Base-by-base conservation (phyloP, 2,888 invertebrate genomes). In the Lasioglossum villosulum region DNA sequence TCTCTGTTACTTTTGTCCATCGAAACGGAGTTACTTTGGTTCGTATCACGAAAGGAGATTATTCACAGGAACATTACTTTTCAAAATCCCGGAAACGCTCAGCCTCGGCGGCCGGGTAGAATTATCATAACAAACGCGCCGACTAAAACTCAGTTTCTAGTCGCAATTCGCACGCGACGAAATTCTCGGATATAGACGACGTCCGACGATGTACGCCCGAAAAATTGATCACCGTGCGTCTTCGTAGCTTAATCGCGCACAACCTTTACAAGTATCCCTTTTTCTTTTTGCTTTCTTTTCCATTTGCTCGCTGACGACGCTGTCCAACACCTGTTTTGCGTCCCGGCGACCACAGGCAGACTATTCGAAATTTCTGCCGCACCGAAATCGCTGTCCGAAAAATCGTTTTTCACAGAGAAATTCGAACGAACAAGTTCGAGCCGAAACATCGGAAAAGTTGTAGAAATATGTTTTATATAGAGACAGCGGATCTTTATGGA, bases 31-130 rank as follows among this genome's bases (percentile, higher is more conserved):
- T 75, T 80, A 84, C 89, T 89, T 89, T 89, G 89, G 89, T 89
- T 89, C 88, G 82, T 89, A 89, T 89, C 82, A 84, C 89, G 88
- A 86, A 89, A 89, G 80, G 90, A 90, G 80, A 82, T 86, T 86
- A 89, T 90, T 90, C 89, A 84, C 89, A 89, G 90, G 90, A 90
- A 89, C 90, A 88, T 89, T 89, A 90, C 85, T 82, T 88, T 83
- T 86, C 86, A 80, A 87, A 77, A 86, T 80, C 59, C 86, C 86
- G 83, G 23, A 39, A 86, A 75, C 72, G 52, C 52, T 83, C 75
- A 78, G 83, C 78, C 73, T 78, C 52, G 70, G 75, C 80, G 80
- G 27, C 82, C 78, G 86, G 86, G 78, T 59, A 80, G 70, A 59
- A 74, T 48, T 23, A 59, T 76, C 56, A 83, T 75, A 86, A 83